Evolutionary conservation across 2,797 vertebrate genomes (phyloP).

Genomic region (Malacoraja senta): DNA sequence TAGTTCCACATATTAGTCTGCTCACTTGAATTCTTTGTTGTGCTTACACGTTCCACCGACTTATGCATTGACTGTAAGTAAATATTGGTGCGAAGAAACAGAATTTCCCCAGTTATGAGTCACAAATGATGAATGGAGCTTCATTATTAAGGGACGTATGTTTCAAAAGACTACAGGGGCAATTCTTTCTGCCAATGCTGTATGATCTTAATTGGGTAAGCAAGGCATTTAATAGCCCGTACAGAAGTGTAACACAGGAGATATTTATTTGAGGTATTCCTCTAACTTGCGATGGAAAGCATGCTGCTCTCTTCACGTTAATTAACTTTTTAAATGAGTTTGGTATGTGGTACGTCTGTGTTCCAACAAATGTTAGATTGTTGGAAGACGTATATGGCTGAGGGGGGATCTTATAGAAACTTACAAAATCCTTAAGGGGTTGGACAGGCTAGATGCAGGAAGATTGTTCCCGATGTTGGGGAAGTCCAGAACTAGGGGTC

Average conservation of each 20-base stretch:
- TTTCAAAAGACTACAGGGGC: background rate
- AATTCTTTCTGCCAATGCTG: no score
- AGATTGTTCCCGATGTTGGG: no score
- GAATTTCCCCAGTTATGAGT: background rate
- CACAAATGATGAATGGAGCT: constrained; percentile 6
- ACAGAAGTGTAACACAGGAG: background rate
- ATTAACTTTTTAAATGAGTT: background rate
- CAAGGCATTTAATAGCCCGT: background rate
- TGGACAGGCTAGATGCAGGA: no score
- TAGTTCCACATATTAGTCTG: background rate
- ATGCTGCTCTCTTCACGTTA: background rate
- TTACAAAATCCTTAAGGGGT: no score
- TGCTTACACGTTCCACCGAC: background rate
- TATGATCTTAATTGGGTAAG: no score
- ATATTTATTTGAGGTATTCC: background rate
- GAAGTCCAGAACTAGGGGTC: no score
- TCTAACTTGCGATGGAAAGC: background rate
- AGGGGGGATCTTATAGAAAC: no score
- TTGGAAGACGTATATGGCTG: background rate
- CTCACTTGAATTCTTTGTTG: background rate
- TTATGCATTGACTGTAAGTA: background rate
- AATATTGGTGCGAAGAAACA: background rate
- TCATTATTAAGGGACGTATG: background rate
- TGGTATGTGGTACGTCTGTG: background rate
- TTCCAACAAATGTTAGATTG: background rate